Conservation (phyloP, 2,113 vertebrate genomes). For the Nettapus auritus region DNA sequence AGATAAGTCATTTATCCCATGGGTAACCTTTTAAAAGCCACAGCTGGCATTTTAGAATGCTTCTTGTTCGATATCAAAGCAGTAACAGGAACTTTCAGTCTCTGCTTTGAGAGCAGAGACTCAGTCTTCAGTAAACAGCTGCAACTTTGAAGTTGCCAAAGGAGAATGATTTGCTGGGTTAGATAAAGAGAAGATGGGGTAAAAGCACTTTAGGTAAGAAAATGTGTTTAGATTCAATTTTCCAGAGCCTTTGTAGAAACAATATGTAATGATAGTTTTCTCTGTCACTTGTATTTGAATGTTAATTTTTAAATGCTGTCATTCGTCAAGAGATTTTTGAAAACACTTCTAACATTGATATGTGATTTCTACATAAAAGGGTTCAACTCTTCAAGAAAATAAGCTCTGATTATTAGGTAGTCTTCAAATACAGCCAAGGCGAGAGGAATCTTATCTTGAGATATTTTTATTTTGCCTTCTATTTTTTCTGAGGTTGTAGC, state of each 20-base stretch:
- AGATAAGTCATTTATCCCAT: slow-evolving; percentile 72
- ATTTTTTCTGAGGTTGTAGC: neutral
- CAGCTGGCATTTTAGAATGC: slow-evolving; percentile 74
- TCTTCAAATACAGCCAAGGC: neutral
- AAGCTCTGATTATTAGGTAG: neutral
- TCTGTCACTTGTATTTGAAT: neutral
- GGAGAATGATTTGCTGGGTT: slow-evolving; percentile 67
- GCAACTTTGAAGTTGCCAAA: slow-evolving; percentile 73
- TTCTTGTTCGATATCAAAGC: slow-evolving; percentile 73
- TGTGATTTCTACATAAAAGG: neutral
- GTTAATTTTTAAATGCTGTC: neutral
- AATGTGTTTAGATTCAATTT: slow-evolving; percentile 4
- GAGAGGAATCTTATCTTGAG: neutral
- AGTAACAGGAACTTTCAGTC: slow-evolving; percentile 57
- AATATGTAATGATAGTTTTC: neutral
- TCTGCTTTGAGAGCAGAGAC: slow-evolving; percentile 49
- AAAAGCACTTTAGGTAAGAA: slow-evolving; percentile 21
- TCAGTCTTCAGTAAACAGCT: slow-evolving; percentile 71
- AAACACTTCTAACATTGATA: neutral
- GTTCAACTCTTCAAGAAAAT: neutral
- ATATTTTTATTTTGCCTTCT: neutral
- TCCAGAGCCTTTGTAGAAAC: neutral
- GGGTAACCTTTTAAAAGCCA: slow-evolving; percentile 72
- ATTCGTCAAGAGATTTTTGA: neutral
- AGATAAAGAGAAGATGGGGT: slow-evolving; percentile 56